Base-by-base conservation (phyloP, 2,113 vertebrate species). In the Asarcornis scutulata region DNA sequence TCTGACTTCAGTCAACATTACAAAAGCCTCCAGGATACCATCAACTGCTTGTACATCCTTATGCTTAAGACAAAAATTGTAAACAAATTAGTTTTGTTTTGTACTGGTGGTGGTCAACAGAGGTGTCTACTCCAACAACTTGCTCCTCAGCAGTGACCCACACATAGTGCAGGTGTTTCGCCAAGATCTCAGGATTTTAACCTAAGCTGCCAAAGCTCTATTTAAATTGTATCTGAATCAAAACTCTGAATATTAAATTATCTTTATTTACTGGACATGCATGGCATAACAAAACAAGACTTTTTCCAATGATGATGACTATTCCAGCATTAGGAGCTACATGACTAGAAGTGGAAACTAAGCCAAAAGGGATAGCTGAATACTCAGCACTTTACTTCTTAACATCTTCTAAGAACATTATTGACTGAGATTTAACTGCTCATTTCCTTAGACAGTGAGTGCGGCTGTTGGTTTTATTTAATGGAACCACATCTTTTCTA, bases 381-480 rank as follows among this genome's bases (percentile, higher is more conserved):
- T 71, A 86, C n/a, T 94, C n/a, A 81, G n/a, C 34, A 73, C 1
- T 4, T 4, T 38, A 17, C 38, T 88, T 67, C 42, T 60, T 17
- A 71, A 56, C 44, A 86, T 59, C 40, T 88, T 42, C 17, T 17
- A 46, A 38, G 22, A 36, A 88, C 1, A 0, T 26, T 52, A 56
- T 75, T 85, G 91, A 83, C 9, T 13, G 22, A 82, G 34, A 95
- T 93, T 74, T 67, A 88, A 75, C 20, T 64, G 32, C 67, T 92
- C 32, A 29, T 42, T 91, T 88, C 56, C 73, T 64, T 22, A 71
- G 34, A 81, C 1, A 10, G 21, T 22, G 32, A 83, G 8, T 26
- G 12, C 2, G 53, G 53, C 8, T 13, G 1, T 66, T 53, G 59
- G 20, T n/a, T 96, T 67, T 64, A 83, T 46, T 80, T 89, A 95